phyloP scores from a whole-genome alignment of 2,113 vertebrate genomes.

The Castor canadensis region DNA sequence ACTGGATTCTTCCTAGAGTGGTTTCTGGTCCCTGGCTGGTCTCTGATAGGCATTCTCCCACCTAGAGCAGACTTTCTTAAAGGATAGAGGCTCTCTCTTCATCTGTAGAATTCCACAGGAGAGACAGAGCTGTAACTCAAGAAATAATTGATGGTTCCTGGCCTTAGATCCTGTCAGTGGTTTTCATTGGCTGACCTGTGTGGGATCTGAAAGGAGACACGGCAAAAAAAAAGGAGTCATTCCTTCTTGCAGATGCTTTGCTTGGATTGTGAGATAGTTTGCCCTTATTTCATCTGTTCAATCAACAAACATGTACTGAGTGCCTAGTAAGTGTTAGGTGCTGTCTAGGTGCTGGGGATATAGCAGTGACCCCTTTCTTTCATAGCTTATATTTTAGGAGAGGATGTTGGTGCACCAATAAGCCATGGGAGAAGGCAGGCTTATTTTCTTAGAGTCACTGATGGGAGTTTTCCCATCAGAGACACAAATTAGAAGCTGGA shows the following conservation, averaged over 20 bases:
- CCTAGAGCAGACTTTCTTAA: not conserved
- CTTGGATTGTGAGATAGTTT: not conserved
- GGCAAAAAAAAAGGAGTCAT: not conserved
- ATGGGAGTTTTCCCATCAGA: not conserved
- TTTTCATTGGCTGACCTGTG: not conserved
- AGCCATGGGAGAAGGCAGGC: not conserved
- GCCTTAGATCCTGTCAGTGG: not conserved
- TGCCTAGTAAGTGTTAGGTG: not conserved
- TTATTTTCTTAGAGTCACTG: not conserved
- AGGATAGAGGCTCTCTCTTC: not conserved
- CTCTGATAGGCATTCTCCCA: not conserved
- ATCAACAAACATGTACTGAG: not conserved
- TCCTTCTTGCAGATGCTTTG: not conserved
- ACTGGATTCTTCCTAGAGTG: not conserved
- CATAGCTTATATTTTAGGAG: not conserved
- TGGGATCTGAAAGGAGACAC: not conserved
- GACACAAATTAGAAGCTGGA: not conserved
- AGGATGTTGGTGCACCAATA: not conserved
- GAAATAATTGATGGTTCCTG: not conserved
- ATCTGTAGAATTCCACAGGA: not conserved
- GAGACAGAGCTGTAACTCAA: not conserved
- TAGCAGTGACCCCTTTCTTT: not conserved
- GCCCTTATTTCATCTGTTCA: not conserved
- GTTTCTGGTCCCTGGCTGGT: not conserved
- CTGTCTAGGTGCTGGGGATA: not conserved